Percentiles rank a stretch among this genome's conserved stretches.
Evolutionary conservation across 2,888 invertebrate species (phyloP).

Genomic region (Pollenia griseotomentosa): DNA sequence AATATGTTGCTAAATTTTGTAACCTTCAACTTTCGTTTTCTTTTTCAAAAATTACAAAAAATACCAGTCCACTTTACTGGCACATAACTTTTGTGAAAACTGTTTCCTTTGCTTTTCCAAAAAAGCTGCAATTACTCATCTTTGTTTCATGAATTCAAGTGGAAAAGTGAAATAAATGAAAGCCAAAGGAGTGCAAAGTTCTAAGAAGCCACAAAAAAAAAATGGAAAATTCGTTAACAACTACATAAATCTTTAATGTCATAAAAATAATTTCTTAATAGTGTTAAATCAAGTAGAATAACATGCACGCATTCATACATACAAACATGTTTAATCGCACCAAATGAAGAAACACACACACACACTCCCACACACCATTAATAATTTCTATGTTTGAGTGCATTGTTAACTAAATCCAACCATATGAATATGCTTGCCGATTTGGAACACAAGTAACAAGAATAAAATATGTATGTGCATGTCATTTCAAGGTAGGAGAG

Average conservation of each 20-base stretch:
- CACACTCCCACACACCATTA: not conserved
- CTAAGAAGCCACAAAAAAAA: not conserved
- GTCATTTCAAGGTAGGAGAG: not conserved
- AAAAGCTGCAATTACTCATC: slow-evolving; percentile 51
- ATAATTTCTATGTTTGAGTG: too few relatives aligned
- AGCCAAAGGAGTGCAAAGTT: slow-evolving; percentile 18
- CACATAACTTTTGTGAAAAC: slow-evolving; percentile 26
- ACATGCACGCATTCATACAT: slow-evolving; percentile 34
- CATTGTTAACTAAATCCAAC: not conserved
- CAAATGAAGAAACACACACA: not conserved
- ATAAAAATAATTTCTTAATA: slow-evolving; percentile 66
- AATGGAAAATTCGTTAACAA: slow-evolving; percentile 20
- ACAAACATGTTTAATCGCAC: not conserved
- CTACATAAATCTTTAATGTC: slow-evolving; percentile 61
- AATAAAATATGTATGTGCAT: slow-evolving; percentile 13
- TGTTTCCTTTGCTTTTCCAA: not conserved
- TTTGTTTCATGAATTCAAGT: slow-evolving; percentile 46
- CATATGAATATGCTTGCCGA: not conserved
- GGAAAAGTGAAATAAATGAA: slow-evolving; percentile 32
- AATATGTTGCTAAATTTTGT: not conserved
- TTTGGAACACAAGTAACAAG: not conserved
- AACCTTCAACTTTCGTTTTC: slow-evolving; percentile 16
- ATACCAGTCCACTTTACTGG: slow-evolving; percentile 42
- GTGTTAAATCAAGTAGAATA: slow-evolving; percentile 68
- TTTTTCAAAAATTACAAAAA: not conserved